Base-by-base conservation (phyloP, 2,888 invertebrate species). In the Parelbella ahira region DNA sequence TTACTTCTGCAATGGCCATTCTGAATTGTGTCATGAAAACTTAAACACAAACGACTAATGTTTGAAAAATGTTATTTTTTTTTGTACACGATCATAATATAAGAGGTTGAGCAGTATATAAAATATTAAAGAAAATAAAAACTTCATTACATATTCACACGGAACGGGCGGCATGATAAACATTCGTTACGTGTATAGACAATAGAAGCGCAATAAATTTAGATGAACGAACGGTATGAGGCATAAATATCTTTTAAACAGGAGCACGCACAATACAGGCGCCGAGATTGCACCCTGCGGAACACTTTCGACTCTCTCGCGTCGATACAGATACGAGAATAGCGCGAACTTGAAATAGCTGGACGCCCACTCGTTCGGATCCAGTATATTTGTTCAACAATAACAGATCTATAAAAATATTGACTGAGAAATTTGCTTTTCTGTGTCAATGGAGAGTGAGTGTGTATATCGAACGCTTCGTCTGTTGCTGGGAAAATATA, bases 231-330 rank as follows among this genome's bases (percentile, higher is more conserved):
- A 42, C 13, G 34, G 34, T 36, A 43, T 24, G 34, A 36, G 29
- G 29, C 42, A 43, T 43, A 36, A 43, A 43, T 43, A 43, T 43
- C 42, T 34, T 36, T n/a, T 42, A 36, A 42, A 42, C 34, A 42
- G 33, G 27, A 28, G 33, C 27, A 21, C 27, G 20, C 27, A 33
- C 33, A 41, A 33, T 41, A 9, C 33, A 13, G 33, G 41, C 41
- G 27, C 20, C 33, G 13, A 20, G 25, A 27, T 20, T 3, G 10
- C 10, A 20, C 32, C 30, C 27, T 32, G 33, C 4, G 20, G n/a
- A 1, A 33, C 19, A 13, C 27, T 33, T 27, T 41, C 8, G 41
- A 41, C 41, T 41, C 20, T 27, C 7, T 7, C 21, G 9, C 33
- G 4, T 33, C 9, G 33, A 13, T 9, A 41, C 27, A 41, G 15